Evolutionary conservation across 2,113 vertebrate species (phyloP), one percentile per base, ranked within the genome.

Genomic region (Erinaceus europaeus): DNA sequence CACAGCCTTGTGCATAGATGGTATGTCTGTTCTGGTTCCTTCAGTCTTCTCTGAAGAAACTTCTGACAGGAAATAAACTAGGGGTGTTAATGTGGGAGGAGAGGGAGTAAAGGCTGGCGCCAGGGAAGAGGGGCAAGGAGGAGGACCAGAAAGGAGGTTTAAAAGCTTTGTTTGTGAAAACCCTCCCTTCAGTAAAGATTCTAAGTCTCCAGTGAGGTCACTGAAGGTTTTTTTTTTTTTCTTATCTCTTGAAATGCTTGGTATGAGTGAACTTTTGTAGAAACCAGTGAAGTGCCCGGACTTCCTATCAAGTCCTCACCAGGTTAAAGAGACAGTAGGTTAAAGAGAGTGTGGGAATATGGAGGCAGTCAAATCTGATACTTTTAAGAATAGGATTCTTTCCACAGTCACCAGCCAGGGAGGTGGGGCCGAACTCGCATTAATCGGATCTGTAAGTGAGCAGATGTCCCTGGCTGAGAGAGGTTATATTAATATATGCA

Each of bases 41-140:
- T 87, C 62, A 44, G 20, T 50, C 38, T 36, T 73, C 55, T 80
- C 52, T 34, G 48, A 59, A 57, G 69, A 62, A 40, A n/a, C 9
- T 71, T 68, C 53, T 84, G 67, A 68, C 44, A 46, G 89, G 53
- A 86, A 40, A 59, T 59, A 18, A 83, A 46, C 40, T 67, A 29
- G 50, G 62, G 29, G 27, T 40, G 29, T 8, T 11, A 59, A 9
- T 9, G 15, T 61, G 9, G 76, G 46, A 36, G 53, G 7, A 52
- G 20, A 40, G 36, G 11, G 42, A 25, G 25, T 2, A 21, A 9
- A 17, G n/a, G n/a, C n/a, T n/a, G n/a, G n/a, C n/a, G n/a, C n/a
- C n/a, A n/a, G 6, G 36, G 64, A 23, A 14, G 4, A 13, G 32
- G 65, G 34, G 0, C 40, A 38, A 29, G 36, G 72, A 21, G 57